phyloP scores from a whole-genome alignment of 2,113 vertebrate species.

The Sciurus niger region DNA sequence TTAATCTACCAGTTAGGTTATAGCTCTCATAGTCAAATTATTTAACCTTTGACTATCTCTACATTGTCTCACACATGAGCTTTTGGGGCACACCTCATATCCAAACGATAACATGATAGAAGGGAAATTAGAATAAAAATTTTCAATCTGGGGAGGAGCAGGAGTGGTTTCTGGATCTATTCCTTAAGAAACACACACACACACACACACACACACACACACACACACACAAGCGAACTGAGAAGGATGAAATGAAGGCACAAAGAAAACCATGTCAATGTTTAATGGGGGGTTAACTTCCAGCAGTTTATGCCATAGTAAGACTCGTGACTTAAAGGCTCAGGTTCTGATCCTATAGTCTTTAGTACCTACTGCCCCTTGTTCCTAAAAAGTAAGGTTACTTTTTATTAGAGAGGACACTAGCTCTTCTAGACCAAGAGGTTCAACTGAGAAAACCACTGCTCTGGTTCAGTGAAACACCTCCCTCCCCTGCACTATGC shows the following conservation, averaged over 20 bases:
- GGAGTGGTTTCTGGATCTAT: not conserved
- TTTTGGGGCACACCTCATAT: too few species aligned
- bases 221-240: not conserved
- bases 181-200: not conserved
- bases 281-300: not conserved
- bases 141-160: not conserved
- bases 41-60: too few species aligned
- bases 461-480: not conserved
- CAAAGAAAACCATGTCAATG: not conserved
- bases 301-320: not conserved
- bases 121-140: slow-evolving; percentile 59
- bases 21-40: too few species aligned
- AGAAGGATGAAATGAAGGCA: not conserved
- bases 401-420: not conserved
- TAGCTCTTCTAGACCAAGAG: not conserved
- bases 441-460: not conserved
- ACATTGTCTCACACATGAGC: too few species aligned
- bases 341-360: not conserved
- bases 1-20: too few species aligned
- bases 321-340: not conserved
- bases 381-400: not conserved
- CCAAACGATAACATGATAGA: too few species aligned
- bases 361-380: not conserved
- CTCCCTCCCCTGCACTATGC: fast-evolving
- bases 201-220: too few species aligned